phyloP scores from a whole-genome alignment of 2,888 invertebrate species.

The Oligia fasciuncula region DNA sequence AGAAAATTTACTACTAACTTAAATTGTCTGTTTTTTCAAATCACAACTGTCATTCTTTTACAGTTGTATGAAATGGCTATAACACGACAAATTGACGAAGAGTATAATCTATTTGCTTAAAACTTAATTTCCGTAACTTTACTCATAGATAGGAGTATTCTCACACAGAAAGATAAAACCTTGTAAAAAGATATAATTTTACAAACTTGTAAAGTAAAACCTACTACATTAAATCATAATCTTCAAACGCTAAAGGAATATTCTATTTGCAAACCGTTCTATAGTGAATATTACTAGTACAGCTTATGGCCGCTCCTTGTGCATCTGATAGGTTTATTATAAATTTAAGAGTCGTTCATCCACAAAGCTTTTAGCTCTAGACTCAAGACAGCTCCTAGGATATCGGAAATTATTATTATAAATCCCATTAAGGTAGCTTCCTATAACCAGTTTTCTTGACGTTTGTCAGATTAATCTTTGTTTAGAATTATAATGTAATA shows the following conservation, averaged over 20 bases:
- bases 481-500: neutral
- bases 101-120: neutral
- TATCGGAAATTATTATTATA: conserved; percentile 27
- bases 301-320: conserved; percentile 45
- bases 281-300: conserved; percentile 36
- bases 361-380: conserved; percentile 46
- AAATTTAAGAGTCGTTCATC: conserved; percentile 40
- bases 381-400: conserved; percentile 27
- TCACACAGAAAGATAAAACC: neutral
- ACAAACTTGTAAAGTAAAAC: neutral
- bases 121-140: no score
- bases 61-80: neutral
- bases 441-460: neutral
- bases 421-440: conserved; percentile 9
- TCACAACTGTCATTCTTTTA: neutral
- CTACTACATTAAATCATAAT: neutral
- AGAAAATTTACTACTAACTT: no score
- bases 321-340: conserved; percentile 61
- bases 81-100: neutral
- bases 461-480: neutral
- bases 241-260: conserved; percentile 27
- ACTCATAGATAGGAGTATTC: neutral
- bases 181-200: neutral
- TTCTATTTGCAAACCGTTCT: conserved; percentile 33
- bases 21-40: no score